Evolutionary conservation across 2,888 invertebrate species (phyloP), one percentile per base, ranked within the genome.

Genomic region (Proisotoma minuta): DNA sequence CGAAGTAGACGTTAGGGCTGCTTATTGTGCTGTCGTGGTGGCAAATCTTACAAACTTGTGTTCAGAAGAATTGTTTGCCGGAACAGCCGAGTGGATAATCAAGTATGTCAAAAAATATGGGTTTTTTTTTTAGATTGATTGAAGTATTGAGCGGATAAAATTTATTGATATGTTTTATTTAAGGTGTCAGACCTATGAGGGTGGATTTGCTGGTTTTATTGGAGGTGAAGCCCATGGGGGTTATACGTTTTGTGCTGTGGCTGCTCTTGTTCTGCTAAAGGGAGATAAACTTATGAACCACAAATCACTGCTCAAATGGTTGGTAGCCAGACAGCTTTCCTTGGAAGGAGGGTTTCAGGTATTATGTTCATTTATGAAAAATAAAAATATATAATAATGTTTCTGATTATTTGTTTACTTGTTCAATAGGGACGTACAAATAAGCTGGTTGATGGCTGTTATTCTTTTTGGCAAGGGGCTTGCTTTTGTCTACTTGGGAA

Each of bases 181-280:
- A 72, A 86, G 89, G 71, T 98, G 98, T 81, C 98, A 99, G 79
- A 95, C 96, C 0, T 99, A 97, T 80, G 99, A 99, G 80, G 99
- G 99, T 48, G 99, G 99, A 0, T 99, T 99, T 81, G 90, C 89
- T 40, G 97, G 96, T 0, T 87, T 84, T 71, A 93, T 93, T 1
- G 93, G 91, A 8, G 86, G 93, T 84, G 99, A 99, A 79, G 98
- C 99, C 4, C 99, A 99, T 80, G 99, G 99, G 1, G 99, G 99
- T n/a, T 99, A 99, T 79, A 88, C 97, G 1, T 99, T 93, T 79
- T 99, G 99, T 82, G 98, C 92, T 0, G 83, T 97, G 66, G 95
- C 98, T 57, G 85, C 92, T 1, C 81, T 99, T 49, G 85, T 89
- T 2, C 80, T 99, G 63, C 81, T 99, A 18, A 86, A 87, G 69